Evolutionary conservation across 2,888 invertebrate genomes (phyloP).

Genomic region (Asteroscopus sphinx): DNA sequence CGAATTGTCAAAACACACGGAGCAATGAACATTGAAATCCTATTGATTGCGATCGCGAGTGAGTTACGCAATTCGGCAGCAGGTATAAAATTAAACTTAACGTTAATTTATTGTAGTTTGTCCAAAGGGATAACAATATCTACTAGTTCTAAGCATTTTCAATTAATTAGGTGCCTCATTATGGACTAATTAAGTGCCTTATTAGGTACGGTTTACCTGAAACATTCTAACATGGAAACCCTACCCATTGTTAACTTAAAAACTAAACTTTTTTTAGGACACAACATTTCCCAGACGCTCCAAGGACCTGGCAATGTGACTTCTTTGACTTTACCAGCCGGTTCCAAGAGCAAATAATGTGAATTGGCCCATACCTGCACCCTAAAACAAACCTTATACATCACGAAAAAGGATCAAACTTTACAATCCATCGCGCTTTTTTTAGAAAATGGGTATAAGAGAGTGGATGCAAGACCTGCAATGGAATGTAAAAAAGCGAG

Average conservation of each 20-base stretch:
- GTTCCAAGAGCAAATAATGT: slow-evolving; percentile 58
- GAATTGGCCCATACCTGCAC: slow-evolving; percentile 39
- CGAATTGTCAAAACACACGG: no score
- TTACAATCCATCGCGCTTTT: slow-evolving; percentile 32
- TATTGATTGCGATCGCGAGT: no score
- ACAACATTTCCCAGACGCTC: slow-evolving; percentile 61
- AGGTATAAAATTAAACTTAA: no score
- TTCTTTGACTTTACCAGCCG: slow-evolving; percentile 80
- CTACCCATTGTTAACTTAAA: slow-evolving; percentile 52
- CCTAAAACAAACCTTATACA: slow-evolving; percentile 4
- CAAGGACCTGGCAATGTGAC: slow-evolving; percentile 81
- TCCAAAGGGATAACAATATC: no score
- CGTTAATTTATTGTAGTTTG: no score
- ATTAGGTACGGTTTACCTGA: not conserved
- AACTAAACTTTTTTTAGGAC: slow-evolving; percentile 46
- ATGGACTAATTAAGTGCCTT: not conserved
- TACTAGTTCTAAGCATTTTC: no score
- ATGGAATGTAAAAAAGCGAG: slow-evolving; percentile 27
- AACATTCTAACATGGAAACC: slow-evolving; percentile 27
- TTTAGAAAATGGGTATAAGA: not conserved
- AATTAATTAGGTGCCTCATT: no score
- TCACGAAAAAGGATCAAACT: slow-evolving; percentile 10
- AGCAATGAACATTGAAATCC: no score
- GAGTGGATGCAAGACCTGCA: slow-evolving; percentile 9
- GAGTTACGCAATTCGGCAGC: no score